Base-by-base conservation (phyloP, 2,797 vertebrate genomes). In the Leucoraja ocellata region DNA sequence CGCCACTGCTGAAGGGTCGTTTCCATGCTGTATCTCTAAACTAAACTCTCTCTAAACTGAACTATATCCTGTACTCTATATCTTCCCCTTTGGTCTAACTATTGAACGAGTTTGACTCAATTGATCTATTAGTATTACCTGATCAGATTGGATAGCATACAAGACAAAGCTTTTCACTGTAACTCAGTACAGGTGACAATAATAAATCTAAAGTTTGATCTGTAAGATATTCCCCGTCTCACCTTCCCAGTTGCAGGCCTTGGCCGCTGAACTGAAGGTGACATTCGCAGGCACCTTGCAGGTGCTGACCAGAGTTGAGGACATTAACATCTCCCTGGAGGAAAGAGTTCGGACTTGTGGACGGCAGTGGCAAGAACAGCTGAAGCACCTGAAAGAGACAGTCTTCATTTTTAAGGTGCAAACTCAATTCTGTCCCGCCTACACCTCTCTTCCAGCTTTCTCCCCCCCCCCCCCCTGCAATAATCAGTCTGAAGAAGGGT, bases 381-480 rank as follows among this genome's bases (percentile, higher is more conserved):
- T 99, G 94, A 97, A 98, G 4, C 97, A 98, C 94, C 97, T 99
- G 95, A 99, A 98, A 96, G 99, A 98, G 94, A 98, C 97, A 0
- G 96, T 99, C 86, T 98, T 98, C 96, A 98, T 97, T 0, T 97
- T 99, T 94, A 98, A 99, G 98, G 98, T 99, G 96, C 93, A 39
- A 54, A 54, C 46, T 46, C 9, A 9, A 46, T 83, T 83, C 80
- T 54, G 8, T 8, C 46, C 46, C 46, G 4, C 46, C 46, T 54
- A 4, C 46, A 54, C 4, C 46, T 54, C 46, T 54, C 46, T 54
- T 54, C 46, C 46, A 54, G 46, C 46, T 54, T 54, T 54, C 46
- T 54, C 46, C 46, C 46, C 39, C 39, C 39, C 39, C 39, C 39
- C 46, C 46, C 46, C 46, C 46, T 5, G 4, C 4, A 5, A 54